phyloP scores from a whole-genome alignment of 2,888 invertebrate species.

The Hemaris fuciformis region DNA sequence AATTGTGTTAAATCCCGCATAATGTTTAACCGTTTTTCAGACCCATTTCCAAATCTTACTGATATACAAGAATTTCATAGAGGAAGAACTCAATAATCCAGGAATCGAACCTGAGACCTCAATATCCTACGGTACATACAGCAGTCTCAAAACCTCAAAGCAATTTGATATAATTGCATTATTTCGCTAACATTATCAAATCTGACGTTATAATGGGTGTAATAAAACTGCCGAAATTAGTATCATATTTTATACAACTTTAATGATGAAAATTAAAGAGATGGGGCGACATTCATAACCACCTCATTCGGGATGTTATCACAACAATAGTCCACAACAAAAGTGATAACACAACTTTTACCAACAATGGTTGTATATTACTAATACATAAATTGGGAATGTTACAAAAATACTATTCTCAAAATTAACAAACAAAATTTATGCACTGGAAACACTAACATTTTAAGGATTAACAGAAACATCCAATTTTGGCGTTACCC shows the following conservation, averaged over 20 bases:
- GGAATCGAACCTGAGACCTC: no score
- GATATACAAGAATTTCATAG: no score
- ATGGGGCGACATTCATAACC: conserved; percentile 10
- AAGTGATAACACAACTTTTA: background rate
- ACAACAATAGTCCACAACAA: background rate
- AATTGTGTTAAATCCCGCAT: no score
- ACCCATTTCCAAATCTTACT: no score
- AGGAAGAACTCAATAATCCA: no score
- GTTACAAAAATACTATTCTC: background rate
- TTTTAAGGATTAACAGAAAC: background rate
- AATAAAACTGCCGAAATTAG: conserved; percentile 40
- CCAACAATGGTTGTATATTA: background rate
- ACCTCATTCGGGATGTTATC: background rate
- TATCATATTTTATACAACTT: conserved; percentile 56
- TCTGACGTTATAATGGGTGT: conserved; percentile 17
- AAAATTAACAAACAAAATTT: background rate
- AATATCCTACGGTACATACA: no score
- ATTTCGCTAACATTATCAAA: no score
- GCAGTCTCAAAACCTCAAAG: no score
- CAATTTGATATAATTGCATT: no score
- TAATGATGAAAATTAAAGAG: conserved; percentile 44
- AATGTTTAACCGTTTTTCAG: no score
- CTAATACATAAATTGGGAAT: background rate
- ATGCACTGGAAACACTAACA: background rate
- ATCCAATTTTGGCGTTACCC: background rate